phyloP scores from a whole-genome alignment of 2,797 vertebrate species.

The Acipenser transmontanus region DNA sequence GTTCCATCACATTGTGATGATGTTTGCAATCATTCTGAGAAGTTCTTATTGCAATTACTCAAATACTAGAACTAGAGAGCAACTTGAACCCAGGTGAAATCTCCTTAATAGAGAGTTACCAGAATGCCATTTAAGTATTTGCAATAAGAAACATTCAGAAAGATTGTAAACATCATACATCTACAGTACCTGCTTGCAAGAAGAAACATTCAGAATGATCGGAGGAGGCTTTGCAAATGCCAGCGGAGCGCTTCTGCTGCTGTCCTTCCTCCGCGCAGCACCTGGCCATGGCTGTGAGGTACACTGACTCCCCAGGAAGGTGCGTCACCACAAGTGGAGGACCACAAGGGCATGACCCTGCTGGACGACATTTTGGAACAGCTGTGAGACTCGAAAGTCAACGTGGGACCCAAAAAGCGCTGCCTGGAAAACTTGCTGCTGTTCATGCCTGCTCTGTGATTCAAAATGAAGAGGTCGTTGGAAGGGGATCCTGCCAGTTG shows the following conservation, averaged over 20 bases:
- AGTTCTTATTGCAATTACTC: too few species aligned
- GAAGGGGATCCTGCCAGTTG: constrained; percentile 58
- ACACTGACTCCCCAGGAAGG: constrained; percentile 70
- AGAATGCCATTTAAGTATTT: too few species aligned
- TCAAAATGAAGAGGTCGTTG: constrained; percentile 63
- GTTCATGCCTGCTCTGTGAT: constrained; percentile 65
- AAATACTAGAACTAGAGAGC: too few species aligned
- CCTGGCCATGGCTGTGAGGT: constrained; percentile 69
- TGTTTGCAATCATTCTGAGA: too few species aligned
- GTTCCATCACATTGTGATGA: too few species aligned
- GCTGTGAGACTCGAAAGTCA: constrained; percentile 59
- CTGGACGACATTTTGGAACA: constrained; percentile 72
- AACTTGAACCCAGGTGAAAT: too few species aligned
- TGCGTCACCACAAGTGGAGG: constrained; percentile 63
- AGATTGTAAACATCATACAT: too few species aligned
- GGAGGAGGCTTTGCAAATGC: constrained; percentile 67
- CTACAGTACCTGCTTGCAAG: too few species aligned
- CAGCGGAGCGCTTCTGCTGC: constrained; percentile 72
- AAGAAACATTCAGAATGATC: too few species aligned
- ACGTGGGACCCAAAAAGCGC: constrained; percentile 51
- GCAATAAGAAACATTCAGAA: too few species aligned
- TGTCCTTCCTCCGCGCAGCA: constrained; percentile 70
- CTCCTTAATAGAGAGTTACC: too few species aligned
- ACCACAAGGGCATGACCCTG: constrained; percentile 67
- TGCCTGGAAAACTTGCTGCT: constrained; percentile 76